These are phyloP conservation scores for Pelecanoides urinatrix DNA, from an alignment of 2,113 vertebrate species.

Conservation along the genomic window DNA sequence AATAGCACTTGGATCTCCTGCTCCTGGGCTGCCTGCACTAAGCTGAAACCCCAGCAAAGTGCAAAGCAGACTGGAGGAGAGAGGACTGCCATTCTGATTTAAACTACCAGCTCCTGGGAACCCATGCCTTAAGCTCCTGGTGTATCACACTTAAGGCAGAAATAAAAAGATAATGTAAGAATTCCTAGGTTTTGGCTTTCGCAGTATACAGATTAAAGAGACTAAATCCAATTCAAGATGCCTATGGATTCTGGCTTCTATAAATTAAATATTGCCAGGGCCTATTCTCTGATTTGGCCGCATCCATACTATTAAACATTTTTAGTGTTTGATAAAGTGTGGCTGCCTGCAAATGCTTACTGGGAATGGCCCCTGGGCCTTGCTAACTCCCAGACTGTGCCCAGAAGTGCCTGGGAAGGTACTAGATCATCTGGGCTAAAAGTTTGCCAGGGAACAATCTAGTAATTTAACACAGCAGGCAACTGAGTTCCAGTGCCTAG, in stretches of 20 bases:
- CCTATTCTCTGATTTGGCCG: not conserved
- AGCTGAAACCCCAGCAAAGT: not conserved
- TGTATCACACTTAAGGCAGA: not conserved
- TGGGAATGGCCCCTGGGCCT: not conserved
- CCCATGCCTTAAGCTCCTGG: not conserved
- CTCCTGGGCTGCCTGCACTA: not conserved
- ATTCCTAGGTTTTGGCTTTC: not conserved
- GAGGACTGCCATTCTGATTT: not conserved
- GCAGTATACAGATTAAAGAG: not conserved
- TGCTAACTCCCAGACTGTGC: not conserved
- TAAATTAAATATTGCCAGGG: not conserved
- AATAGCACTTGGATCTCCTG: not conserved
- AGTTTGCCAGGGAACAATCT: not conserved
- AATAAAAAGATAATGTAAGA: not conserved
- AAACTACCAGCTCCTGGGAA: not conserved
- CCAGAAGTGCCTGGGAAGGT: not conserved
- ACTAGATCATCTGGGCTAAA: not conserved
- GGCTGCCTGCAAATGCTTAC: not conserved
- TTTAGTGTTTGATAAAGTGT: constrained; percentile 13
- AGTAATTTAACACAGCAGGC: not conserved
- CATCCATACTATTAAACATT: not conserved
- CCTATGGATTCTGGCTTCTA: not conserved
- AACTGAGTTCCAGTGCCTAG: not conserved
- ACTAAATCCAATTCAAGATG: not conserved
- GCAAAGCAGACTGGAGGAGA: not conserved